Conservation (phyloP, 2,797 vertebrate genomes). For the Rhincodon typus region DNA sequence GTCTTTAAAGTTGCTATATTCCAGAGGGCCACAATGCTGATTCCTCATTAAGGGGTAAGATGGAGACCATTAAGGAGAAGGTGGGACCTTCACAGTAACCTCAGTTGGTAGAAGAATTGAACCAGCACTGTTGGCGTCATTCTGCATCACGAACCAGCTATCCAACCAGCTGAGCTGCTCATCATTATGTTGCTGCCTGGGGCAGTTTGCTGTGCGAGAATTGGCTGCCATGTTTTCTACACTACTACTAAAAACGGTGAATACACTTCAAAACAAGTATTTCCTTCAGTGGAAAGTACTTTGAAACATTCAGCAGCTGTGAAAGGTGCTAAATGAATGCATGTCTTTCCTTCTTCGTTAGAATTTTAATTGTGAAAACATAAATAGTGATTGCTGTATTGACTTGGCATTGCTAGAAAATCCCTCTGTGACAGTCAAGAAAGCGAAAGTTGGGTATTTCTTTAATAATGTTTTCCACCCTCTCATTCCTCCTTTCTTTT, state of each 20-base stretch:
- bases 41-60: too few relatives aligned
- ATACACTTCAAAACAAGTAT: not conserved
- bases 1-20: not conserved
- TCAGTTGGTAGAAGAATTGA: too few relatives aligned
- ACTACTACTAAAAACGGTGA: not conserved
- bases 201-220: not conserved
- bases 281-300: not conserved
- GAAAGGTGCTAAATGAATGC: not conserved
- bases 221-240: too few relatives aligned
- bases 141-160: too few relatives aligned
- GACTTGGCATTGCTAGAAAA: not conserved
- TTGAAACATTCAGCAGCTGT: not conserved
- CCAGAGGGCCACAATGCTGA: too few relatives aligned
- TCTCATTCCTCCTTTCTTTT: not conserved
- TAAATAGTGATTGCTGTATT: not conserved
- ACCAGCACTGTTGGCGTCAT: too few relatives aligned
- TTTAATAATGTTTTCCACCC: not conserved
- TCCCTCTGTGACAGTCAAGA: not conserved
- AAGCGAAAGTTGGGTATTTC: not conserved
- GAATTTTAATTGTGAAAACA: not conserved
- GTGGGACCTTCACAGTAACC: too few relatives aligned
- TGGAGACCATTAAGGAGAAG: too few relatives aligned
- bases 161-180: too few relatives aligned
- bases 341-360: not conserved
- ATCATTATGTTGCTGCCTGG: too few relatives aligned